Base-by-base conservation (phyloP, 2,797 vertebrate genomes). In the Gadopsis marmoratus region DNA sequence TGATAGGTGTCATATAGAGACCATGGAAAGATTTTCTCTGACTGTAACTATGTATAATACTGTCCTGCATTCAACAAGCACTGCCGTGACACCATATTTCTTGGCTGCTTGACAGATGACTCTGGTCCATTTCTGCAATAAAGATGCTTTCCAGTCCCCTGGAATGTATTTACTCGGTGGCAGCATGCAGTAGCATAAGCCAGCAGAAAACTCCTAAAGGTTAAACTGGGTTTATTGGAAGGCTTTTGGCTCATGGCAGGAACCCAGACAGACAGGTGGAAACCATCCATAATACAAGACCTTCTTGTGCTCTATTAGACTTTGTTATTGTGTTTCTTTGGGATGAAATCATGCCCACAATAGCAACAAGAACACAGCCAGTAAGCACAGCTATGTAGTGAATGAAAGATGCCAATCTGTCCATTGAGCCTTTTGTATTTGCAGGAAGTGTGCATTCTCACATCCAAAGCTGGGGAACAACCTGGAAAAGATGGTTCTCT, bases 91-190 rank as follows among this genome's bases (percentile, higher is more conserved):
- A 56, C 45, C 4, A n/a, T 55, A 45, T 71, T 71, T 77, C 60
- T 41, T 31, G 26, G 31, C 23, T 65, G 63, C 67, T 74, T 72
- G 53, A 76, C 63, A 66, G 55, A 71, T 51, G 26, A 26, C 43
- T 72, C 21, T 4, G n/a, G 21, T 75, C 47, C 14, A 48, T 71
- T 61, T 78, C 37, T 64, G 58, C 48, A 64, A 35, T 43, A 11
- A 60, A 69, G 60, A 75, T 43, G 41, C 31, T 61, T 71, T 76
- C 3, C 10, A 47, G 4, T 48, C 0, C 37, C 61, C 26, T 54
- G 64, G 48, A 69, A 53, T 67, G 0, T 47, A 59, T 79, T 67
- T 71, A 17, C n/a, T 59, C 54, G 58, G 17, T 39, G 37, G 33
- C 19, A 67, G 29, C 3, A 3, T 39, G 59, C 7, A 54, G 53